Conservation (phyloP, 2,888 invertebrate genomes). For the Mesopsocus fuscifrons region DNA sequence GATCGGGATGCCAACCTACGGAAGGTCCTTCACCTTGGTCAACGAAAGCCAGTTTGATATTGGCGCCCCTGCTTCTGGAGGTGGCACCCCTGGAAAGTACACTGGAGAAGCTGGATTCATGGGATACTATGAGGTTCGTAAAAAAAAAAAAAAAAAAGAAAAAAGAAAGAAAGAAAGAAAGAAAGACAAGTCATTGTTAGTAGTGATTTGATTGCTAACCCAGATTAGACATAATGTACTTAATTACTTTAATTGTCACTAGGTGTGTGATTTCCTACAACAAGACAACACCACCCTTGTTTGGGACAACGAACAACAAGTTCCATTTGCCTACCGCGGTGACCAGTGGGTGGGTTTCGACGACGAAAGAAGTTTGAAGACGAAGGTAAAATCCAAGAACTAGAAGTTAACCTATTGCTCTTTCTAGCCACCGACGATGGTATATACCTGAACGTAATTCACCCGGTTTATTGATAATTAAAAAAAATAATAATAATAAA, state of each 20-base stretch:
- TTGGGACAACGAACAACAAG: slow-evolving; percentile 92
- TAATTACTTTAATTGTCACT: no score
- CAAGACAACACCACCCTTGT: slow-evolving; percentile 81
- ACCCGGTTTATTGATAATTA: no score
- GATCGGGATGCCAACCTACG: slow-evolving; percentile 90
- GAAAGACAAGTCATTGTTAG: background rate
- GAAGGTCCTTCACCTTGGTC: slow-evolving; percentile 73
- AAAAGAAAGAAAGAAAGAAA: slow-evolving; percentile 2
- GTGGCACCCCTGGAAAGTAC: slow-evolving; percentile 68
- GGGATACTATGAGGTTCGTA: slow-evolving; percentile 69
- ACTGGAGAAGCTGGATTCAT: slow-evolving; percentile 88
- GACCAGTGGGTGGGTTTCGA: slow-evolving; percentile 93
- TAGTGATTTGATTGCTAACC: slow-evolving; percentile 9
- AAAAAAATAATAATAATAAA: no score
- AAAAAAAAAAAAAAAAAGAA: background rate
- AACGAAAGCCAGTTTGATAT: slow-evolving; percentile 80
- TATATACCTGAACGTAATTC: no score
- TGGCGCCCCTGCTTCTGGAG: slow-evolving; percentile 76
- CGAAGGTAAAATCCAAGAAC: slow-evolving; percentile 44
- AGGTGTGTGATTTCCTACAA: slow-evolving; percentile 76
- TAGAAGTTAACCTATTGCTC: no score
- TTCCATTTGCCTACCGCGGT: slow-evolving; percentile 79
- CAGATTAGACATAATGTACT: no score
- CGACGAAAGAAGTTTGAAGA: slow-evolving; percentile 76
- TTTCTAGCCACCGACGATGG: no score